A percentile compares a stretch with the other conserved stretches of the same genome.
These are phyloP conservation scores for Adelges cooleyi DNA, from an alignment of 1,140 invertebrate genomes.

Conservation along the genomic window DNA sequence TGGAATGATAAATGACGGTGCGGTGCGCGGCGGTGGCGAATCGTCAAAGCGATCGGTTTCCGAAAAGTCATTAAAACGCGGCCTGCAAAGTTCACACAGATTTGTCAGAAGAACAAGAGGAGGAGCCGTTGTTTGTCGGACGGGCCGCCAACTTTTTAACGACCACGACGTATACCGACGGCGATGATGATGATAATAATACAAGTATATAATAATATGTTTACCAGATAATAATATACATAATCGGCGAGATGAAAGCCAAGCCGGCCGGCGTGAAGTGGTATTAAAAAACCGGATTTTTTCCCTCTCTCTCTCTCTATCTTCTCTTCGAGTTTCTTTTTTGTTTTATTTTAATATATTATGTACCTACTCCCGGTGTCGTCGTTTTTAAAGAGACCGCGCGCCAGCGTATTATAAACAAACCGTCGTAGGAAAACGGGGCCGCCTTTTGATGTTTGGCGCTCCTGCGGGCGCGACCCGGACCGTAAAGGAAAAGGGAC, in stretches of 20 bases:
- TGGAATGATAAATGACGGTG: neutral
- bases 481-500: constrained; percentile 13
- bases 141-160: neutral
- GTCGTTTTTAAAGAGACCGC: constrained; percentile 14
- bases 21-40: neutral
- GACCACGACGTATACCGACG: neutral
- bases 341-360: neutral
- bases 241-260: too few species aligned
- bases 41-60: constrained; percentile 18
- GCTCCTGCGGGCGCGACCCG: neutral
- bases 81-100: constrained; percentile 11
- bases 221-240: too few species aligned
- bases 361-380: too few species aligned
- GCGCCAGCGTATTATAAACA: constrained; percentile 15
- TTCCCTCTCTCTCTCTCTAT: neutral
- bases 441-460: neutral
- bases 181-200: too few species aligned
- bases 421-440: neutral
- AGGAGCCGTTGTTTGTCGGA: neutral
- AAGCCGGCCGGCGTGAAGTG: neutral
- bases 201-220: too few species aligned
- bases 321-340: too few species aligned
- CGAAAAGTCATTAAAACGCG: neutral
- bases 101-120: neutral
- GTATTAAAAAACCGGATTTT: constrained; percentile 1